Evolutionary conservation across 2,888 invertebrate genomes (phyloP), one percentile per base, ranked within the genome.

Genomic region (Ctena decussata): DNA sequence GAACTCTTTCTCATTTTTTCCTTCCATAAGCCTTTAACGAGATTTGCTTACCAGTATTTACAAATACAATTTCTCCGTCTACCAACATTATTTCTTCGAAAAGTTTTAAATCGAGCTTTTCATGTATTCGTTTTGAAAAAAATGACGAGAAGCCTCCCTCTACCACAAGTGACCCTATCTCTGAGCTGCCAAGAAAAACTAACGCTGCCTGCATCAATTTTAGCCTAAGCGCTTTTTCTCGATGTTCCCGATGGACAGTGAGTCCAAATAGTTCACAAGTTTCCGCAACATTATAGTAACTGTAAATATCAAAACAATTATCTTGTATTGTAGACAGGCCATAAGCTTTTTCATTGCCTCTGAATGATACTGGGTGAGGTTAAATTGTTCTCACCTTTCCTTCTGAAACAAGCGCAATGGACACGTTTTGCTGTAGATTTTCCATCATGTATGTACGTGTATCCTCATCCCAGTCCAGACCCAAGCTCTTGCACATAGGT

Each of bases 121-220:
- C 57, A 41, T 44, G 73, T n/a, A 79, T 27, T 8, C 60, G 39
- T n/a, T 79, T 72, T 3, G 79, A 79, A 30, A 39, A 79, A 30
- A 72, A 60, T 12, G 79, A 79, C 12, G 57, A 37, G 12, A 5
- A 70, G 30, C 49, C 41, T 0, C 27, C 79, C 57, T 73, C 73
- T 0, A 79, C 21, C 12, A 57, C 37, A 30, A 72, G 30, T 5
- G 79, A 72, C 11, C 27, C 49, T 0, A 79, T 27, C 0, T 41
- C 60, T 24, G 73, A 27, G 32, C 32, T 30, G 24, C 21, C 5
- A 6, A 72, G 18, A 21, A 79, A 57, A 11, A 37, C 21, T 6
- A 79, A 0, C 5, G 71, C 53, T 24, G 71, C 24, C 27, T 44
- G 49, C 24, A 79, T 30, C 18, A 79, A 21, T 37, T 71, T 53